These are phyloP conservation scores for Rhinogobius similis DNA, from an alignment of 2,113 vertebrate species.

Conservation along the genomic window DNA sequence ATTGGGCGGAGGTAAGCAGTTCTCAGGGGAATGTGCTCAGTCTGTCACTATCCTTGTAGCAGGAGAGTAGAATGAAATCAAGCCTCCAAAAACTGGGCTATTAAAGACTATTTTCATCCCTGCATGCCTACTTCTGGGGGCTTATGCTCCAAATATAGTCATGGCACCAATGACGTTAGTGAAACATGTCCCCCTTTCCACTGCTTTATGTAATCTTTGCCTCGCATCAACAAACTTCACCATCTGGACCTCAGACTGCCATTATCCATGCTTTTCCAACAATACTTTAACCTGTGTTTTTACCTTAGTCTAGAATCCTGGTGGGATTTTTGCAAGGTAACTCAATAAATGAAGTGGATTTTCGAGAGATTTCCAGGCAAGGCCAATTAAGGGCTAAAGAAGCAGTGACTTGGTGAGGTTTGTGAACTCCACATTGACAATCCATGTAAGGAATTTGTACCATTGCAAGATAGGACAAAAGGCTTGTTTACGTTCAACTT, in stretches of 20 bases:
- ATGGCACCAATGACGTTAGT: conserved; percentile 68
- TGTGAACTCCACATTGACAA: not conserved
- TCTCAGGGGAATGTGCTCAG: conserved; percentile 52
- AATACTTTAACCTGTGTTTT: conserved; percentile 17
- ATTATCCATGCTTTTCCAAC: conserved; percentile 32
- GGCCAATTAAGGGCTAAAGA: not conserved
- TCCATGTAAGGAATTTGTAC: not conserved
- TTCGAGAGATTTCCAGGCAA: not conserved
- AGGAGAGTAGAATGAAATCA: conserved; percentile 67
- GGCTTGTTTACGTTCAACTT: no score
- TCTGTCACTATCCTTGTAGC: conserved; percentile 66
- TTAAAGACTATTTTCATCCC: conserved; percentile 77
- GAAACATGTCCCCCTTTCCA: conserved; percentile 67
- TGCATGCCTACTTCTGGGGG: conserved; percentile 72
- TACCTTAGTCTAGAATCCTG: not conserved
- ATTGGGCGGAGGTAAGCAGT: conserved; percentile 60
- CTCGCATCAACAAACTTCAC: conserved; percentile 49
- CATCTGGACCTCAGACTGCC: conserved; percentile 53
- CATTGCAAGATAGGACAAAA: no score
- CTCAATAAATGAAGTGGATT: not conserved
- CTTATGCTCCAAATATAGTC: conserved; percentile 78
- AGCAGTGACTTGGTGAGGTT: not conserved
- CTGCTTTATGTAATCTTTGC: conserved; percentile 72
- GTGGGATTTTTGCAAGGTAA: not conserved
- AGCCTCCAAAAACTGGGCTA: conserved; percentile 75